These are phyloP conservation scores for Drymodes brunneopygia DNA, from an alignment of 2,113 vertebrate genomes.

Conservation along the genomic window DNA sequence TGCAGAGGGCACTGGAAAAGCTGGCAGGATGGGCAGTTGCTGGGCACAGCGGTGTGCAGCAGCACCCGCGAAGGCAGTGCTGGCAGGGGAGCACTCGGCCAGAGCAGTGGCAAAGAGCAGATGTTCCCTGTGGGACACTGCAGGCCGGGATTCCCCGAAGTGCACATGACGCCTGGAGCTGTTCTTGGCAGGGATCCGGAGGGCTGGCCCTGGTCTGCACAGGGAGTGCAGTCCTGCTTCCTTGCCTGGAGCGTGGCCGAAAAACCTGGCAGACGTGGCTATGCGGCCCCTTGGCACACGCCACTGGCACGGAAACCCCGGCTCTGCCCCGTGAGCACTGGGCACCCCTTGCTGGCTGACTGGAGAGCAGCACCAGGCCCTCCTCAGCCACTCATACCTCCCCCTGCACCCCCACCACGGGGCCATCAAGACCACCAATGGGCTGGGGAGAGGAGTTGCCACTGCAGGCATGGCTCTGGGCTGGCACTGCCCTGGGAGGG, in stretches of 20 bases:
- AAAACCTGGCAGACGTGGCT: background rate
- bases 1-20: background rate
- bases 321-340: fast-evolving
- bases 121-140: background rate
- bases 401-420: fast-evolving
- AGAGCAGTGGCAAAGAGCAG: background rate
- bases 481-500: background rate
- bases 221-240: background rate
- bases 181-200: background rate
- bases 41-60: fast-evolving
- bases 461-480: background rate
- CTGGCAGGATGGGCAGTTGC: background rate
- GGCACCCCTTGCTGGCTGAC: background rate
- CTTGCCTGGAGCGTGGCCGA: fast-evolving
- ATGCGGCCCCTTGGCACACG: fast-evolving
- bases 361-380: background rate
- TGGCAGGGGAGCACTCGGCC: background rate
- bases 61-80: background rate
- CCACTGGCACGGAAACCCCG: fast-evolving
- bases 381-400: background rate
- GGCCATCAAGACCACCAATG: fast-evolving
- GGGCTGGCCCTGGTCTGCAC: background rate
- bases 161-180: background rate
- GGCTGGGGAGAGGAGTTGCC: background rate
- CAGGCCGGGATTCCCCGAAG: slow-evolving; percentile 27